Evolutionary conservation across 2,113 vertebrate genomes (phyloP), one percentile per base, ranked within the genome.

Genomic region (Rhadina sibilatrix): DNA sequence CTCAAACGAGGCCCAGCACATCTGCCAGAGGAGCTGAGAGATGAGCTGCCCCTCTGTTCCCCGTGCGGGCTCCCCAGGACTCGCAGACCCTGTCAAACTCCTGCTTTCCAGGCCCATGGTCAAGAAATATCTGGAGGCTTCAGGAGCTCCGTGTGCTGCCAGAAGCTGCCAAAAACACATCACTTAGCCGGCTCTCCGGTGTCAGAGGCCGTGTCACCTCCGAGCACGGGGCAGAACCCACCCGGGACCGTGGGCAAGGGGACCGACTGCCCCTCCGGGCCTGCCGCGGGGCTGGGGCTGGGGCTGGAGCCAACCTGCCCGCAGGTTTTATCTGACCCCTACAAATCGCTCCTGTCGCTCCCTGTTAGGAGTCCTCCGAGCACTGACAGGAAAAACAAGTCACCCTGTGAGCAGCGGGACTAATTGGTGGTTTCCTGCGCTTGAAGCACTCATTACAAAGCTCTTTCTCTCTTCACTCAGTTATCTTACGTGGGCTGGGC

Each of bases 171-270:
- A 38, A 9, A 33, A 65, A 5, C 66, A 11, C 28, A 25, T 11
- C 4, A 0, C 11, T 16, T 4, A 7, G 12, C 27, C 1, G 1
- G 38, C 37, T 50, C 56, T 11, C 42, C 10, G 52, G 11, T 59
- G 44, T 24, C 4, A 2, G 38, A 54, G 63, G 30, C 30, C 31
- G 0, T 1, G 7, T 25, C 68, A 54, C 35, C 66, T n/a, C 70
- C 9, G 3, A 46, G 10, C 15, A 6, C 5, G 5, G 68, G 2
- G 0, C 33, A 22, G 53, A 49, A 20, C 9, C n/a, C 38, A 17
- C 13, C 18, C 9, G 46, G 47, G 30, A 8, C 9, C 5, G 0
- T 4, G 53, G 9, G 8, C 12, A 14, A 9, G 0, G 2, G 42
- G 6, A 3, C 16, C 10, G 37, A 10, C n/a, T 19, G 63, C 25